These are phyloP conservation scores for Tiliacea citrago DNA, from an alignment of 2,888 invertebrate species.

Conservation along the genomic window DNA sequence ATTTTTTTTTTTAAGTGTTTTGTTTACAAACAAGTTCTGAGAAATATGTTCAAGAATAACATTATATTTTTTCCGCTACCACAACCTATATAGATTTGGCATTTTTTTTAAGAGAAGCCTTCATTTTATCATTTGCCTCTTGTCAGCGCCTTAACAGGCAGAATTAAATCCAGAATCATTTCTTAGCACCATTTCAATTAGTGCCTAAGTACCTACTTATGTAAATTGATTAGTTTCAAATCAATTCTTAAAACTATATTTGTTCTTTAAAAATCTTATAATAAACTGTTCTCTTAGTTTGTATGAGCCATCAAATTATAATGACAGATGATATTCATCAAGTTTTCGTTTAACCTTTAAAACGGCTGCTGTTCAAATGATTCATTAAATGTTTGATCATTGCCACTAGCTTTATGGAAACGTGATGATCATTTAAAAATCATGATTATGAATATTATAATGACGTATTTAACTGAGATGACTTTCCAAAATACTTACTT, in stretches of 20 bases:
- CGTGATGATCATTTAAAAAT: conserved; percentile 36
- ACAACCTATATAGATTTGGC: too few relatives aligned
- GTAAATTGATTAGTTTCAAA: too few relatives aligned
- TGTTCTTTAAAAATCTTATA: too few relatives aligned
- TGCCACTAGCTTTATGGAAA: conserved; percentile 30
- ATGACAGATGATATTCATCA: conserved; percentile 19
- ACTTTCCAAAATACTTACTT: conserved; percentile 32
- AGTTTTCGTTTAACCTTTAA: conserved; percentile 14
- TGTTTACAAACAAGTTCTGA: too few relatives aligned
- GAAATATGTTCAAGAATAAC: too few relatives aligned
- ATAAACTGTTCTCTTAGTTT: too few relatives aligned
- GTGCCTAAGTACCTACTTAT: background rate
- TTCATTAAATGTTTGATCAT: conserved; percentile 30
- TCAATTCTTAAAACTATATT: too few relatives aligned
- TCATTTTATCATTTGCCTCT: too few relatives aligned
- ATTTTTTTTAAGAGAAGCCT: too few relatives aligned
- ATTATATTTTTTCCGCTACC: too few relatives aligned
- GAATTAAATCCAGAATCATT: background rate
- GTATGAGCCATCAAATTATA: conserved; percentile 23
- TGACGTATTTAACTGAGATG: conserved; percentile 37
- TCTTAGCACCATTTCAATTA: background rate
- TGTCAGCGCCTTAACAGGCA: too few relatives aligned
- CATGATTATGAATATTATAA: conserved; percentile 46
- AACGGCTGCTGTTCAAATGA: conserved; percentile 25
- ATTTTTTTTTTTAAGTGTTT: too few relatives aligned